These are phyloP conservation scores for Eubasilissa splendida DNA, from an alignment of 2,888 invertebrate genomes.

Conservation along the genomic window DNA sequence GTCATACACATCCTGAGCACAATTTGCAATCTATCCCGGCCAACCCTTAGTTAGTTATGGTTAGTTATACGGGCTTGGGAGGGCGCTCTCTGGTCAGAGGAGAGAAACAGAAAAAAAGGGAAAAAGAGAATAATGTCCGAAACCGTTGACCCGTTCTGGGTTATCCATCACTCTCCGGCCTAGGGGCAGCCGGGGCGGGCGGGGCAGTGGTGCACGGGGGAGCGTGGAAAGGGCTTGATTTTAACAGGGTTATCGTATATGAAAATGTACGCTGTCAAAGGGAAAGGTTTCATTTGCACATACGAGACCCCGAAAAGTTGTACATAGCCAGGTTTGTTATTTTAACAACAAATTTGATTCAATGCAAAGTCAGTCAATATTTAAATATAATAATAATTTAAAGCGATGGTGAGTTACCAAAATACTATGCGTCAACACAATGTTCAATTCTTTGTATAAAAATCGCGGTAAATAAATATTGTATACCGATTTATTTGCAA, in stretches of 20 bases:
- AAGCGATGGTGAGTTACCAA: too few species aligned
- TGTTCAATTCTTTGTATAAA: too few species aligned
- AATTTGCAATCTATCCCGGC: constrained; percentile 55
- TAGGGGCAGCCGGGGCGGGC: constrained; percentile 39
- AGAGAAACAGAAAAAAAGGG: constrained; percentile 72
- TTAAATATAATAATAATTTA: too few species aligned
- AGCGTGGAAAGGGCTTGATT: constrained; percentile 40
- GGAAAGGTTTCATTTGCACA: constrained; percentile 38
- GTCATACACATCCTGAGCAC: constrained; percentile 49
- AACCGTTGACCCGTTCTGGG: constrained; percentile 75
- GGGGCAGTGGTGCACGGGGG: constrained; percentile 16
- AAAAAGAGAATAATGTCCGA: constrained; percentile 75
- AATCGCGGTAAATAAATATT: not conserved
- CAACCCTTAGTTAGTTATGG: constrained; percentile 51
- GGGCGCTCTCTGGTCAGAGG: constrained; percentile 50
- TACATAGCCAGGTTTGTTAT: constrained; percentile 4
- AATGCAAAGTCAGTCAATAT: too few species aligned
- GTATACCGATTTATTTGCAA: not conserved
- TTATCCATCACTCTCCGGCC: constrained; percentile 71
- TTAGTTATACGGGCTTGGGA: constrained; percentile 49
- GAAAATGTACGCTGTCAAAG: constrained; percentile 43
- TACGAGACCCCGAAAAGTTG: constrained; percentile 16
- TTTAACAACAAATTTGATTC: not conserved
- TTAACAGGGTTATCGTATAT: constrained; percentile 46
- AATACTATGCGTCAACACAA: not conserved